Conservation (phyloP, 2,113 vertebrate species). For the Emydocephalus ijimae region DNA sequence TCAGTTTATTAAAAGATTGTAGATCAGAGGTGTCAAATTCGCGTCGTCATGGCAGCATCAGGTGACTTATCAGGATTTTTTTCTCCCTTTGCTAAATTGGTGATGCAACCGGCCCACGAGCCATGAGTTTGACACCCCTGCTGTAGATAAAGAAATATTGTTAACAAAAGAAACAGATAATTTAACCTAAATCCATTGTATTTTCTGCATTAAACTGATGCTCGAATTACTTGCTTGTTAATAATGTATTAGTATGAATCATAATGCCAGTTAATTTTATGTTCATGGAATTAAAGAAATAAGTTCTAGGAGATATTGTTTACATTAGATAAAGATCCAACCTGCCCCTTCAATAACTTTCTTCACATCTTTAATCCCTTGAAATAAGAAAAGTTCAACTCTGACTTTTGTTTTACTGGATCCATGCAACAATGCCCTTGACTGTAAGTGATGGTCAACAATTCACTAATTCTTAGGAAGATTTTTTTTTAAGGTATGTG, state of each 20-base stretch:
- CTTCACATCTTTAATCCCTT: conserved; percentile 26
- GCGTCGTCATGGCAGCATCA: no score
- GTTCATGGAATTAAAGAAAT: conserved; percentile 18
- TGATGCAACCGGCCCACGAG: no score
- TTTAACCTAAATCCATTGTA: not conserved
- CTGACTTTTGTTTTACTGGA: conserved; percentile 50
- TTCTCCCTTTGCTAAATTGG: no score
- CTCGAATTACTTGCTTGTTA: conserved; percentile 6
- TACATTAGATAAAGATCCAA: conserved; percentile 41
- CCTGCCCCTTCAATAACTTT: not conserved
- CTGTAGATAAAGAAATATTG: not conserved
- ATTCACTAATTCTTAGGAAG: conserved; percentile 73
- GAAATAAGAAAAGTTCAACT: conserved; percentile 55
- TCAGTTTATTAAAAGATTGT: not conserved
- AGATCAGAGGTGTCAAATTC: no score
- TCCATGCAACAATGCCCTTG: conserved; percentile 64
- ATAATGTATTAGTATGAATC: conserved; percentile 7
- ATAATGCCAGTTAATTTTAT: conserved; percentile 23
- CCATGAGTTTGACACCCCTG: no score
- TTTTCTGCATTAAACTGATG: not conserved
- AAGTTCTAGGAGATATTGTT: conserved; percentile 40
- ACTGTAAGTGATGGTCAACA: conserved; percentile 68
- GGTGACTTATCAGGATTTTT: no score
- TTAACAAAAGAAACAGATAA: not conserved
- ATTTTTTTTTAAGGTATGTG: conserved; percentile 36